Base-by-base conservation (phyloP, 2,888 invertebrate species). In the Hesperia comma region DNA sequence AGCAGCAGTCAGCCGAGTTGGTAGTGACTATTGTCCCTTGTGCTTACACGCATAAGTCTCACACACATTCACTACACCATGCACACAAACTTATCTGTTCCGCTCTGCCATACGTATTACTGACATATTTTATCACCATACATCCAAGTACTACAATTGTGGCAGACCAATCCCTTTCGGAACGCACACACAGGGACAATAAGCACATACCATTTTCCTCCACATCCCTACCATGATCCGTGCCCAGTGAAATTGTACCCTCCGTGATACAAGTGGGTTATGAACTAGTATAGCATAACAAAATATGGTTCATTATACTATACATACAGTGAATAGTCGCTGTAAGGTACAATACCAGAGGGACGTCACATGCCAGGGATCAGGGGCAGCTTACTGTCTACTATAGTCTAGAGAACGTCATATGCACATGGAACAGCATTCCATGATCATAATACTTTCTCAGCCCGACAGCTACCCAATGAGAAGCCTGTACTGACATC, bases 351-450 rank as follows among this genome's bases (percentile, higher is more conserved):
- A 91, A 90, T 81, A 81, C 75, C 76, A 86, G 71, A 79, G 82
- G 83, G 82, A 75, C 73, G 72, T 74, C 77, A 81, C 87, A 88
- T 84, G 78, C 72, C 78, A 86, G 87, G 81, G 85, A 83, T 80
- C 70, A 69, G 79, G 84, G 78, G 81, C 79, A 86, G 88, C 87
- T 83, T 83, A 85, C 79, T 81, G 80, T 81, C 81, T 86, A 88
- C 81, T 83, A 83, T 83, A 87, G 89, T 89, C 87, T 86, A 87
- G 90, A 92, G 92, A 90, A 90, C 80, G 78, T 83, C 72, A 76
- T 87, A 91, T 87, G 88, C 76, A 78, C 81, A 86, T 82, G 82
- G 91, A 83, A 80, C 73, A 14, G 12, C 14, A 66, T 79, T 79
- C 87, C 84, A 78, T 82, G 83, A 80, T 73, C 90, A 90, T 87